Percentiles rank a stretch among this genome's conserved stretches.
Evolutionary conservation across 2,888 invertebrate genomes (phyloP).

Genomic region (Megaustenia siamemsis): DNA sequence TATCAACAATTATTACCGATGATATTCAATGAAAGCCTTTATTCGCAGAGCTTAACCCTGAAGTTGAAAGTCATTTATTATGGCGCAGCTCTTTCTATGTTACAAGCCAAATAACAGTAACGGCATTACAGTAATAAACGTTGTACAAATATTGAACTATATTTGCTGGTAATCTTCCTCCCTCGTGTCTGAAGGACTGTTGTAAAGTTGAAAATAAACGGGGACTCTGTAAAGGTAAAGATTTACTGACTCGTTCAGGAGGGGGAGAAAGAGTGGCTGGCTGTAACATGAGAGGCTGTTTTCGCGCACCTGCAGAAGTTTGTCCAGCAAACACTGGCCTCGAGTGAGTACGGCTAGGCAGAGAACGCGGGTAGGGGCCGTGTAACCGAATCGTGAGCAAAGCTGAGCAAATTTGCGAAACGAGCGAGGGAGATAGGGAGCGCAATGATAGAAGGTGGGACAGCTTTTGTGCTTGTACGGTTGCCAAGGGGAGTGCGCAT

Average conservation of each 20-base stretch:
- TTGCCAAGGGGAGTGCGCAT: neutral
- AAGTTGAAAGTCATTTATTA: too few species aligned
- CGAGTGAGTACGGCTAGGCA: constrained; percentile 10
- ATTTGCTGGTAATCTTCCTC: constrained; percentile 1
- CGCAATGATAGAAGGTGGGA: neutral
- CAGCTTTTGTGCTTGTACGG: neutral
- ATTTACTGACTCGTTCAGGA: constrained; percentile 1
- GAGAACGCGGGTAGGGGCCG: too few species aligned
- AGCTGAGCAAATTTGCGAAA: constrained; percentile 31
- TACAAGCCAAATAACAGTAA: neutral
- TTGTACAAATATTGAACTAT: constrained; percentile 11
- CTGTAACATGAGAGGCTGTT: neutral
- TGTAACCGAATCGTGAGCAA: constrained; percentile 34
- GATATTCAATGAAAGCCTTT: too few species aligned
- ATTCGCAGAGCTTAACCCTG: too few species aligned
- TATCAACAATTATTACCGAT: too few species aligned
- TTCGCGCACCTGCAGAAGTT: constrained; percentile 40
- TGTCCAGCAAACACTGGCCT: constrained; percentile 34
- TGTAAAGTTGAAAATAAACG: constrained; percentile 22
- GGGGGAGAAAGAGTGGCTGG: neutral
- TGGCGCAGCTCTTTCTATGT: too few species aligned
- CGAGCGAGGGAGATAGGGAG: neutral
- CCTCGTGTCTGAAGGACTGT: neutral
- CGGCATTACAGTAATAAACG: neutral
- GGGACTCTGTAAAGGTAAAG: neutral